These are phyloP conservation scores for Cyclophora punctaria DNA, from an alignment of 2,888 invertebrate genomes.

Conservation along the genomic window DNA sequence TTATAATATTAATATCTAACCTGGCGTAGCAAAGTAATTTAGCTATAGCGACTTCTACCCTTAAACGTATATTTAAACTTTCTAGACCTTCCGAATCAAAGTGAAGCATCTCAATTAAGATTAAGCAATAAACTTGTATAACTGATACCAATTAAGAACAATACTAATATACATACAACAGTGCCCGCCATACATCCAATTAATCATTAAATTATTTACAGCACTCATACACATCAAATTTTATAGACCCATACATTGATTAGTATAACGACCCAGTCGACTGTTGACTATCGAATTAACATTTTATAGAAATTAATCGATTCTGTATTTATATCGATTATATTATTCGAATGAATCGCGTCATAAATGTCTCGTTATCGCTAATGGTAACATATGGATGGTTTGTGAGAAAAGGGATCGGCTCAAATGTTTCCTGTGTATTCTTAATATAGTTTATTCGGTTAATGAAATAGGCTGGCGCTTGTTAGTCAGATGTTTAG, in stretches of 20 bases:
- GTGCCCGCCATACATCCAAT: conserved; percentile 34
- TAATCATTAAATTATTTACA: conserved; percentile 57
- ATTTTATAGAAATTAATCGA: conserved; percentile 70
- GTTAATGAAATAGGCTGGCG: conserved; percentile 22
- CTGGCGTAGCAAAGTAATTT: no score
- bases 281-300: conserved; percentile 68
- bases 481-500: no score
- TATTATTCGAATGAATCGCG: conserved; percentile 46
- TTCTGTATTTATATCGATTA: conserved; percentile 55
- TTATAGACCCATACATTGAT: conserved; percentile 64
- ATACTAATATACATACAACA: conserved; percentile 44
- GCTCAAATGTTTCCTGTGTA: conserved; percentile 48
- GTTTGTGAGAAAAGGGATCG: conserved; percentile 47
- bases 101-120: background rate
- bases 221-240: conserved; percentile 48
- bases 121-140: no score
- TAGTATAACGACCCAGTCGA: conserved; percentile 61
- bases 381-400: conserved; percentile 65
- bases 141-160: conserved; percentile 38
- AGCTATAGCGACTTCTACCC: no score
- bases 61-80: no score
- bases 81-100: no score
- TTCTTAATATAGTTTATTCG: conserved; percentile 42
- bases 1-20: no score
- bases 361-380: conserved; percentile 65